These are phyloP conservation scores for Pomatostomus ruficeps DNA, from an alignment of 2,113 vertebrate species.

Conservation along the genomic window DNA sequence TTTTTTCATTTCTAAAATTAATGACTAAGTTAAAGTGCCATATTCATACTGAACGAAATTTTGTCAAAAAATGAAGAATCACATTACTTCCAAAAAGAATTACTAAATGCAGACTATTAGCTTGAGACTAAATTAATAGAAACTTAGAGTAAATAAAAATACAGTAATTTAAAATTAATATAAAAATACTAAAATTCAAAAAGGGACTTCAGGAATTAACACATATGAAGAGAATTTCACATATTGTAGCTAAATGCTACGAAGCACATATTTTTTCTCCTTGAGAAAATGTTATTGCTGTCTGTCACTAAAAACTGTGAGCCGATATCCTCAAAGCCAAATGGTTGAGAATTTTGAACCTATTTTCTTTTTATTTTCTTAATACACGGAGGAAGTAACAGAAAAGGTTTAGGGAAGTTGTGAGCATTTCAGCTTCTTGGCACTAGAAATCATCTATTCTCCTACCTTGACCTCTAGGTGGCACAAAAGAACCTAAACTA, in stretches of 20 bases:
- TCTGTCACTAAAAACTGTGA: background rate
- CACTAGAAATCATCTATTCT: background rate
- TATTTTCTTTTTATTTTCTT: background rate
- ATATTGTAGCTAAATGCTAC: background rate
- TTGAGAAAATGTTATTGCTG: background rate
- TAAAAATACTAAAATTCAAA: background rate
- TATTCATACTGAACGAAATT: background rate
- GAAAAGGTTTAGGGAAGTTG: background rate
- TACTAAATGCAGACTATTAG: background rate
- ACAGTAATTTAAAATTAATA: background rate
- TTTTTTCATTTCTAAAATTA: background rate
- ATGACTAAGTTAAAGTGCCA: background rate
- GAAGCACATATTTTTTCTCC: background rate
- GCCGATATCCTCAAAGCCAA: background rate
- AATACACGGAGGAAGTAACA: background rate
- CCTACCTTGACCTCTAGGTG: slow-evolving; percentile 53
- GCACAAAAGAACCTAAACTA: slow-evolving; percentile 28
- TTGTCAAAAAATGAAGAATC: background rate
- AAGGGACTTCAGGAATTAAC: background rate
- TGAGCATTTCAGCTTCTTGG: background rate
- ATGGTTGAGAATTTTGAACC: background rate
- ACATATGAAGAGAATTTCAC: background rate
- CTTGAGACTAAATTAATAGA: background rate
- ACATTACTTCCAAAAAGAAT: background rate
- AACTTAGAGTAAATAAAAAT: background rate